Evolutionary conservation across 1,140 invertebrate species (phyloP).

Genomic region (Pseudomyrmex gracilis): DNA sequence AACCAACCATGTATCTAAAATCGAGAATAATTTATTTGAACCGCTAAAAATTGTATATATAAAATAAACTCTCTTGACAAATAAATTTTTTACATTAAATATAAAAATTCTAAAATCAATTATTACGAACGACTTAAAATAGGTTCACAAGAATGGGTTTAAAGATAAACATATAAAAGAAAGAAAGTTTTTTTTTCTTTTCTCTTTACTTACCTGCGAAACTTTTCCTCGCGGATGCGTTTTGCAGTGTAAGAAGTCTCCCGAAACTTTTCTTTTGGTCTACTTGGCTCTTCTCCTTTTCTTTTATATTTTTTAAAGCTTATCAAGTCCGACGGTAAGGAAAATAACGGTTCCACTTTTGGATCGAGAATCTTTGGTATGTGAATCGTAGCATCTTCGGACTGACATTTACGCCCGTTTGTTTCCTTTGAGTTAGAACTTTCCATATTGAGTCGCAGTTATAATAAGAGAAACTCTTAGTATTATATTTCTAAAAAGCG

Average conservation of each 20-base stretch:
- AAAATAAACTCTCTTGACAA: background rate
- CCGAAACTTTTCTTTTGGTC: constrained; percentile 49
- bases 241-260: constrained; percentile 60
- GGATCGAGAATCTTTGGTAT: constrained; percentile 55
- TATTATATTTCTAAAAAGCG: constrained; percentile 28
- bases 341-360: constrained; percentile 70
- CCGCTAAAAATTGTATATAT: background rate
- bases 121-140: background rate
- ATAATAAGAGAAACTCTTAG: background rate
- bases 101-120: background rate
- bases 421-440: constrained; percentile 15
- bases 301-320: constrained; percentile 55
- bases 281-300: constrained; percentile 4
- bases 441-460: constrained; percentile 59
- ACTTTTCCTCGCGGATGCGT: constrained; percentile 72
- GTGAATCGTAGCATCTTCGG: background rate
- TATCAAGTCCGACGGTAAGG: constrained; percentile 68
- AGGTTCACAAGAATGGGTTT: no score
- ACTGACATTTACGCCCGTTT: background rate
- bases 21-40: constrained; percentile 3
- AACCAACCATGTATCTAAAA: constrained; percentile 89
- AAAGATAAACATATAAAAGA: background rate
- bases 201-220: constrained; percentile 69
- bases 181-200: background rate
- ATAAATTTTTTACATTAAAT: background rate